These are phyloP conservation scores for Dicrurus megarhynchus DNA, from an alignment of 2,113 vertebrate species.

Conservation along the genomic window DNA sequence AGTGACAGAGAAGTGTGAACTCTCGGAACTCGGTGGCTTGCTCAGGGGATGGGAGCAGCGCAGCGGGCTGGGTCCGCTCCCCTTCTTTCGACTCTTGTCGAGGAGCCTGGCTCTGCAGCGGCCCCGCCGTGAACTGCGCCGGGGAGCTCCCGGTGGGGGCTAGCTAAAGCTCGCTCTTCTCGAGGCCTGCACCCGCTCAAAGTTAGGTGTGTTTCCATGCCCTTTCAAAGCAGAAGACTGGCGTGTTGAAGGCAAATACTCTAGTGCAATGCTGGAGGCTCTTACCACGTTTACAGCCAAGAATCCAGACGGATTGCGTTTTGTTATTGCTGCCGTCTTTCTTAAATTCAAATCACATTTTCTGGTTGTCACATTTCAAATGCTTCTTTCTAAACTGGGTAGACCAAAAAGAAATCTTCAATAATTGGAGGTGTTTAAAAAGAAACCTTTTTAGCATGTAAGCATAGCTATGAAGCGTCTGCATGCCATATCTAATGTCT, in stretches of 20 bases:
- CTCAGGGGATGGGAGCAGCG: rapidly evolving
- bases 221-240: not conserved
- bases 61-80: rapidly evolving
- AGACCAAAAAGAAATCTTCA: not conserved
- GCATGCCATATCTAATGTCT: not conserved
- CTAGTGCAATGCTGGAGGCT: not conserved
- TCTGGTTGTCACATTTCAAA: not conserved
- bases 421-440: not conserved
- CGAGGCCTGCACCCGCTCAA: rapidly evolving
- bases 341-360: not conserved
- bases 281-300: not conserved
- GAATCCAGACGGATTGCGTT: not conserved
- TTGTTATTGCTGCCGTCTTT: not conserved
- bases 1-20: rapidly evolving
- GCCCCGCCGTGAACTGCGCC: rapidly evolving
- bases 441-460: not conserved
- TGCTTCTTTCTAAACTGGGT: not conserved
- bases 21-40: rapidly evolving
- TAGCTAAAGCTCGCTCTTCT: rapidly evolving
- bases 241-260: no score
- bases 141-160: rapidly evolving
- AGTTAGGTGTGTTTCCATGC: not conserved
- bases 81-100: rapidly evolving
- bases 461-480: not conserved
- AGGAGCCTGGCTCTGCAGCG: not conserved